Evolutionary conservation across 2,888 invertebrate species (phyloP), one percentile per base, ranked within the genome.

Genomic region (Acleris cristana): DNA sequence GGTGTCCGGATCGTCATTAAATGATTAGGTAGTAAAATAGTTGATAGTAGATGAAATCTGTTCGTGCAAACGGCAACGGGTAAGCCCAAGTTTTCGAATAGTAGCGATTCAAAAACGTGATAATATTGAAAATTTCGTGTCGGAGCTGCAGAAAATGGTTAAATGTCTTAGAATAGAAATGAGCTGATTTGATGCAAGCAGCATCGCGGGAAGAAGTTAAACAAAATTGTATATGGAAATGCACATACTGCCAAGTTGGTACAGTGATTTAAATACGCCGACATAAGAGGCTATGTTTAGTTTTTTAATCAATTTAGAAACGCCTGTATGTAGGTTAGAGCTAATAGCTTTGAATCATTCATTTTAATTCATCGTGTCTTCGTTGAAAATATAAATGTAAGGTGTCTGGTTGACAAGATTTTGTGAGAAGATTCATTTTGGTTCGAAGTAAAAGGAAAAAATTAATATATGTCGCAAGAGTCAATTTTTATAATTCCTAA

Each of bases 291-390:
- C 45, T 40, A 54, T 48, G 63, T 49, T 62, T 18, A 63, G 67
- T 67, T 67, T 67, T 67, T 67, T 65, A 54, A 65, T 23, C 56
- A 54, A 44, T 51, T 64, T 57, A 62, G 59, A 68, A 34, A 68
- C 64, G 56, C 44, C 57, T 68, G 44, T 34, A 71, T 64, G 45
- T 70, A 64, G 71, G 71, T 69, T 70, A 70, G 26, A 53, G 19
- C 53, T 48, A 48, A 48, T 48, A 48, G 16, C 14, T 52, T 61
- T 57, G 61, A 62, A 57, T 57, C 44, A 45, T 61, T 30, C 26
- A 44, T 16, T 23, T 59, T 26, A 48, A 34, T 63, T n/a, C 56
- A 44, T 16, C 56, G 56, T 56, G 44, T 56, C 44, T 44, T 40
- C 44, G 44, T 16, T 16, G 44, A n/a, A 56, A 44, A 23, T 56